phyloP scores from a whole-genome alignment of 2,797 vertebrate genomes.

The Mareca strepera region DNA sequence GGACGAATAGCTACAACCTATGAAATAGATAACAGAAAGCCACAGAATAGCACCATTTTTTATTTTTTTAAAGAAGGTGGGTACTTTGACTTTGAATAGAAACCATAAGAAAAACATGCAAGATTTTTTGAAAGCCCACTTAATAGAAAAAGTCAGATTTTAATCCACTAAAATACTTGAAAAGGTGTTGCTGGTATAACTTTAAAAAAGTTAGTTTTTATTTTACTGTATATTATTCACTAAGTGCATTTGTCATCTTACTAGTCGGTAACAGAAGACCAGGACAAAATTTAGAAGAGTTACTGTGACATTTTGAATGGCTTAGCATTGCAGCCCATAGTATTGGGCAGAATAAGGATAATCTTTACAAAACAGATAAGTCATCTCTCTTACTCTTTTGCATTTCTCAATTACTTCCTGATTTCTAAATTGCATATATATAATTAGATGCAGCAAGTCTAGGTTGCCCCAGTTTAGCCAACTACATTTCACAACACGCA shows the following conservation, averaged over 20 bases:
- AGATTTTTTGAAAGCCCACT: not conserved
- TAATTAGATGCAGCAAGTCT: not conserved
- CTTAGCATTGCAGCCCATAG: not conserved
- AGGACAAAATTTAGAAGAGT: not conserved
- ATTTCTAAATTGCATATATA: not conserved
- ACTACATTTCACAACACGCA: not conserved
- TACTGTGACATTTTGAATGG: not conserved
- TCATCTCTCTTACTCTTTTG: not conserved
- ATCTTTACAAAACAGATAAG: not conserved
- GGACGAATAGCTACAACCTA: constrained; percentile 87
- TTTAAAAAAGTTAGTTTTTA: not conserved
- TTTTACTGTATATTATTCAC: not conserved
- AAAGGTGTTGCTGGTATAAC: not conserved
- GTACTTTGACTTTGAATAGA: not conserved
- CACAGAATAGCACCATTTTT: not conserved
- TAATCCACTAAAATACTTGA: not conserved
- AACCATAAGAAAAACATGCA: not conserved
- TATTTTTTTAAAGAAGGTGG: not conserved
- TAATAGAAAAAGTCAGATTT: not conserved
- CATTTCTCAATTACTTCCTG: not conserved
- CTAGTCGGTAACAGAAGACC: not conserved
- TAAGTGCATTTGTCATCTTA: not conserved
- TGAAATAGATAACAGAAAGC: not conserved
- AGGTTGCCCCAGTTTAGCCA: not conserved
- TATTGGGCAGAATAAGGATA: not conserved